A percentile compares a stretch with the other conserved stretches of the same genome.
Conservation (phyloP, 2,113 vertebrate genomes). For the Illadopsis cleaveri region DNA sequence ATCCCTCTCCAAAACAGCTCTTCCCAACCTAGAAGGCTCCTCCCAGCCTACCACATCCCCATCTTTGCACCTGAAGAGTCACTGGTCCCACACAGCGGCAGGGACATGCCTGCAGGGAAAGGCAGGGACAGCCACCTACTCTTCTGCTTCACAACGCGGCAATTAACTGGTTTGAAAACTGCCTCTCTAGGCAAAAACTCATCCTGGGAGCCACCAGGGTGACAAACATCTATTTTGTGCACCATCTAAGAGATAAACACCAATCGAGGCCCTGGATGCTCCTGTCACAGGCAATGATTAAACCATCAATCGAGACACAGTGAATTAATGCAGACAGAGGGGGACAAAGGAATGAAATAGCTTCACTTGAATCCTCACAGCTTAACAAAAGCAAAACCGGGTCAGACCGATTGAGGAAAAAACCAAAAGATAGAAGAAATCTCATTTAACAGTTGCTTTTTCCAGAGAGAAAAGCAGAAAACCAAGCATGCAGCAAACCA, state of each 20-base stretch:
- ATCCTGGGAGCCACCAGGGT: neutral
- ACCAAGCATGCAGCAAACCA: rapidly evolving
- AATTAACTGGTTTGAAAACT: conserved; percentile 25
- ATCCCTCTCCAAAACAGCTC: neutral
- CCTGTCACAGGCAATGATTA: neutral
- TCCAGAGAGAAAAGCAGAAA: neutral
- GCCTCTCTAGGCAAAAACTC: conserved; percentile 41
- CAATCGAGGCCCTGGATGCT: neutral
- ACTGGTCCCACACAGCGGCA: neutral
- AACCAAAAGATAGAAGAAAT: neutral
- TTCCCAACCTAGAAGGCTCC: neutral
- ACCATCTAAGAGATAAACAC: neutral
- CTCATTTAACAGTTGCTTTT: neutral
- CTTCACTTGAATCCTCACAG: neutral
- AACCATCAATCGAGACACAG: neutral
- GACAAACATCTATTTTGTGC: neutral
- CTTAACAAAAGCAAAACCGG: neutral
- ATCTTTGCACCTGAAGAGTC: neutral
- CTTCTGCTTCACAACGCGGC: neutral
- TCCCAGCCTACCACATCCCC: neutral
- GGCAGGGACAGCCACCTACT: neutral
- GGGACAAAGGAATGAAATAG: neutral
- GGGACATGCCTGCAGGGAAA: neutral
- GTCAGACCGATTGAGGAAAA: neutral
- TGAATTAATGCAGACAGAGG: neutral